Base-by-base conservation (phyloP, 2,888 invertebrate genomes). In the Sthenelais limicola region DNA sequence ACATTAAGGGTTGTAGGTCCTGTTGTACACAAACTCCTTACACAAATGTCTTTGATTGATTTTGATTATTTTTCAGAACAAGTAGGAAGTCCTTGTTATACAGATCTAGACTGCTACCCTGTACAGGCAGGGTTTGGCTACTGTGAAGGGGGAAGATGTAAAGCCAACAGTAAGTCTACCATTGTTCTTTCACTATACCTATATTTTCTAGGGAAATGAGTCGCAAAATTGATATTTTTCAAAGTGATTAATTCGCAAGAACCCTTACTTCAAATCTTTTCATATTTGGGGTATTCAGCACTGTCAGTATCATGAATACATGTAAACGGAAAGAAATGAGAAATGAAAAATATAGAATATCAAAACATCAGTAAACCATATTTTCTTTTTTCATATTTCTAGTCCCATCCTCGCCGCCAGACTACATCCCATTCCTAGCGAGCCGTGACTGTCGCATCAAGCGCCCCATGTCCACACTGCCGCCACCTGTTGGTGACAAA, bases 41-140 rank as follows among this genome's bases (percentile, higher is more conserved):
- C 51, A 51, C 51, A 51, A 9, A 51, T 9, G 18, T 12, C 43
- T 43, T 9, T 12, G 18, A 43, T 43, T 12, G 18, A 43, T 38
- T 21, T 24, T 9, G 18, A 38, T 38, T 47, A 7, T 3, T 12
- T 49, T 33, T 18, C 56, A 73, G 73, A 73, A 48, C 33, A 49
- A 21, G 58, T 47, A 7, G 68, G 68, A 9, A 68, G 68, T 48
- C 68, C 68, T 18, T 73, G 73, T 35, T 33, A 30, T 48, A 73
- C 73, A 12, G 73, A 73, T 38, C 43, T 73, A 18, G 73, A 73
- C 48, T 73, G 73, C 21, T 68, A 68, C 32, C 73, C 68, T 18
- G 68, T 73, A 9, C 12, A 7, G 5, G 58, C 56, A 18, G 73
- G 73, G 26, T 73, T 68, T 38, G 73, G 73, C 28, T 68, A 47